Evolutionary conservation across 1,140 invertebrate species (phyloP).

Genomic region (Heliconius nattereri): DNA sequence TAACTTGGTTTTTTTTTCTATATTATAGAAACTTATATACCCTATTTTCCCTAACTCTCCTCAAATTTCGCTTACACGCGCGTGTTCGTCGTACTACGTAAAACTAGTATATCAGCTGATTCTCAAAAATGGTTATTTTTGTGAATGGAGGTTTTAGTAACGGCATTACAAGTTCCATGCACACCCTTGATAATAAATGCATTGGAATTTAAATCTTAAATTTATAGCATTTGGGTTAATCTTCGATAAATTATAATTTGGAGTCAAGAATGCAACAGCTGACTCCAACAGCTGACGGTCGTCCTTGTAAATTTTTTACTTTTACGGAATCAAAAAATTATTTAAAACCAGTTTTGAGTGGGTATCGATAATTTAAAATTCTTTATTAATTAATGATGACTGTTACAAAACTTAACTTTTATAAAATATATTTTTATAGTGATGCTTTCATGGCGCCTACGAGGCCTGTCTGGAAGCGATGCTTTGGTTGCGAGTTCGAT

Average conservation of each 20-base stretch:
- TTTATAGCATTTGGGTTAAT: not conserved
- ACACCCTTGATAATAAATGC: not conserved
- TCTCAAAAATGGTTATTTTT: conserved; percentile 38
- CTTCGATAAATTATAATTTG: not conserved
- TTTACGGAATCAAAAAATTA: conserved; percentile 23
- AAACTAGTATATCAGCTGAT: conserved; percentile 33
- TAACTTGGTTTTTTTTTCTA: too few relatives aligned
- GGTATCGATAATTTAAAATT: not conserved
- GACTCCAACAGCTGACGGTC: conserved; percentile 34
- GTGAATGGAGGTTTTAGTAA: conserved; percentile 36
- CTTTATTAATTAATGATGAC: not conserved
- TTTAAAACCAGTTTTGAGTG: conserved; percentile 26
- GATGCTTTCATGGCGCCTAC: too few relatives aligned
- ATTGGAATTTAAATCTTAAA: conserved; percentile 5
- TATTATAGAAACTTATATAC: not conserved
- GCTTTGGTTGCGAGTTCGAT: too few relatives aligned
- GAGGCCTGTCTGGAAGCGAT: too few relatives aligned
- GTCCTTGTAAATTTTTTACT: conserved; percentile 28
- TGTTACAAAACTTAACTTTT: not conserved
- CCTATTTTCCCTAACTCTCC: conserved; percentile 2
- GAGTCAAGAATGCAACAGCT: conserved; percentile 24
- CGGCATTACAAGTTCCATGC: conserved; percentile 20
- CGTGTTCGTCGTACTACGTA: conserved; percentile 24
- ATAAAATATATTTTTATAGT: not conserved
- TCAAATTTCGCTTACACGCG: conserved; percentile 22